Evolutionary conservation across 2,888 invertebrate genomes (phyloP).

Genomic region (Drepana falcataria): DNA sequence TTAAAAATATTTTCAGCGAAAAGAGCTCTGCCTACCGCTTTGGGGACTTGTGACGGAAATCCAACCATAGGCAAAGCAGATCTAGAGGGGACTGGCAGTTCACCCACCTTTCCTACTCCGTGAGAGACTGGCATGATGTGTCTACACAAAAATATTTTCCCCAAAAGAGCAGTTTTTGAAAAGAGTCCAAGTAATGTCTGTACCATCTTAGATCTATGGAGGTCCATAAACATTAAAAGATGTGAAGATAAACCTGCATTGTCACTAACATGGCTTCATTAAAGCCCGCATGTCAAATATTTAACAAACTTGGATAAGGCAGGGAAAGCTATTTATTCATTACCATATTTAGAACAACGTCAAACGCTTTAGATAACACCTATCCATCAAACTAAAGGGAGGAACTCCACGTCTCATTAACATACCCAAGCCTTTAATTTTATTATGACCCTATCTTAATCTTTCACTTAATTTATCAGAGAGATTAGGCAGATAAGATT

Average conservation of each 20-base stretch:
- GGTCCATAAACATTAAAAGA: slow-evolving; percentile 16
- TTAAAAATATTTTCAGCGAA: too few relatives aligned
- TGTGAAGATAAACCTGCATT: slow-evolving; percentile 37
- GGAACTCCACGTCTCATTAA: not conserved
- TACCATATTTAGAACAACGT: slow-evolving; percentile 24
- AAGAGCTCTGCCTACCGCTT: too few relatives aligned
- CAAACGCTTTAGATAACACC: slow-evolving; percentile 5
- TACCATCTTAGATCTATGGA: not conserved
- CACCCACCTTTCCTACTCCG: too few relatives aligned
- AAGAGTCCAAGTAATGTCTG: not conserved
- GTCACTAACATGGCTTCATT: slow-evolving; percentile 49
- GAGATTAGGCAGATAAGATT: not conserved
- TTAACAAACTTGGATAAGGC: slow-evolving; percentile 49
- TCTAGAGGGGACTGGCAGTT: too few relatives aligned
- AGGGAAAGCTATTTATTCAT: slow-evolving; percentile 24
- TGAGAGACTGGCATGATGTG: too few relatives aligned
- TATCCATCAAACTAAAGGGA: not conserved
- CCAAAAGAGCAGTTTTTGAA: too few relatives aligned
- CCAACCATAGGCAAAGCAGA: too few relatives aligned
- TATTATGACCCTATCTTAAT: not conserved
- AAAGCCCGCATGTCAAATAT: slow-evolving; percentile 60
- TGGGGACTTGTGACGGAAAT: too few relatives aligned
- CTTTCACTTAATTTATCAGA: not conserved
- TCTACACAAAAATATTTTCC: too few relatives aligned
- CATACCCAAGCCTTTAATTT: slow-evolving; percentile 1